These are phyloP conservation scores for Notamacropus eugenii DNA, from an alignment of 2,797 vertebrate genomes.

Conservation along the genomic window DNA sequence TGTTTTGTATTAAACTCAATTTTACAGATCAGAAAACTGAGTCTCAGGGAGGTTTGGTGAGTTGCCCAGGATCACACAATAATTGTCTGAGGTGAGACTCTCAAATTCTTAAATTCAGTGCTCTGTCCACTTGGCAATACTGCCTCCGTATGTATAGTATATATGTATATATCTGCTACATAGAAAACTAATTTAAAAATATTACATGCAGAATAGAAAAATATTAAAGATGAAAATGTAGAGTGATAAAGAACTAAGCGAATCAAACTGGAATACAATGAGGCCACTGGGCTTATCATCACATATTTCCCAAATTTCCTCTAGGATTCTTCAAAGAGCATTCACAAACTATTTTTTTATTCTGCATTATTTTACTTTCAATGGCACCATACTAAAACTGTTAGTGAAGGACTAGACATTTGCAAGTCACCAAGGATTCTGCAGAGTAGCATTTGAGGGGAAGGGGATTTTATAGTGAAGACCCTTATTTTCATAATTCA, in stretches of 20 bases:
- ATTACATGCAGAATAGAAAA: not conserved
- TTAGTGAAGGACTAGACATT: not conserved
- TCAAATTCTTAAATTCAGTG: not conserved
- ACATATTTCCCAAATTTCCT: not conserved
- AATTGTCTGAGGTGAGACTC: not conserved
- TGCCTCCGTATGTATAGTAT: not conserved
- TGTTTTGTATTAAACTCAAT: not conserved
- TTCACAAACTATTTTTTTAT: rapidly evolving
- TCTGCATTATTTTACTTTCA: not conserved
- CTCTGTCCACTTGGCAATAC: not conserved
- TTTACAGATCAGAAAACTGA: not conserved
- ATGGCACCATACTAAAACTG: not conserved
- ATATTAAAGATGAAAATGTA: not conserved
- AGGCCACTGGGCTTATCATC: rapidly evolving
- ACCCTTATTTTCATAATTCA: not conserved
- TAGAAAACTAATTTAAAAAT: not conserved
- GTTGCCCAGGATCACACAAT: not conserved
- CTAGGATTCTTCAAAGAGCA: rapidly evolving
- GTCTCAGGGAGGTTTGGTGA: not conserved
- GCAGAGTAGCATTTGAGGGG: not conserved
- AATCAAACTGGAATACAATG: rapidly evolving
- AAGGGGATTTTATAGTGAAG: not conserved
- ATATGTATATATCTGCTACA: not conserved
- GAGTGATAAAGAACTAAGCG: not conserved
- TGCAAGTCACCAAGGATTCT: not conserved